Evolutionary conservation across 64 coral and sea anemone species (phyloP).

Genomic region (Dendronephthya gigantea): DNA sequence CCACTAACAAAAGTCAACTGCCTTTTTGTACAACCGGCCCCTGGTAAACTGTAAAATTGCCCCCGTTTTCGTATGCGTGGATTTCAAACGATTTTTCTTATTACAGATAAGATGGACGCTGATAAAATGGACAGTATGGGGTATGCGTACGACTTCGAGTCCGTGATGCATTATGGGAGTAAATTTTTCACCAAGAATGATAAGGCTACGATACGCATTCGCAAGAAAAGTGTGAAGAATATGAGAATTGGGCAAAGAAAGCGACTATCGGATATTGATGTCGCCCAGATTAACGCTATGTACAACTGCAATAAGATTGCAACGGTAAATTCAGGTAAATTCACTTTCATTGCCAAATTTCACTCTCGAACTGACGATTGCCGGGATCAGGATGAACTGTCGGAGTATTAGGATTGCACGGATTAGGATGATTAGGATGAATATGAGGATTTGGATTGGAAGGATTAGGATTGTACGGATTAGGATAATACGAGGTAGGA

Average conservation of each 20-base stretch:
- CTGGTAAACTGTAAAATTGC: no score
- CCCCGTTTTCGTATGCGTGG: no score
- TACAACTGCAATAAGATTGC: conserved; percentile 79
- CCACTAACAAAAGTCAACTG: no score
- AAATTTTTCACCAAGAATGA: conserved; percentile 86
- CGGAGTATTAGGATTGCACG: no score
- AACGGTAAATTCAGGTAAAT: conserved; percentile 63
- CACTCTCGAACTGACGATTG: background rate
- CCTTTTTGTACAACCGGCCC: no score
- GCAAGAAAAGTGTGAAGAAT: conserved; percentile 48
- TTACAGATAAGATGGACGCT: conserved; percentile 66
- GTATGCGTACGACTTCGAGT: conserved; percentile 81
- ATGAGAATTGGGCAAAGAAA: conserved; percentile 78
- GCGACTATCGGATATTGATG: conserved; percentile 68
- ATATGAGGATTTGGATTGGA: no score
- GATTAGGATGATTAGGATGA: no score
- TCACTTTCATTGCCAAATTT: background rate
- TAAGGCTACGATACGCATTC: conserved; percentile 65
- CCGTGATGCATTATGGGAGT: conserved; percentile 91
- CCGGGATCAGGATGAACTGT: no score
- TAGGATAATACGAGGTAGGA: no score
- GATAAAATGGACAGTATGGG: conserved; percentile 71
- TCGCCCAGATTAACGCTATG: conserved; percentile 87
- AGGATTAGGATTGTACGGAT: no score
- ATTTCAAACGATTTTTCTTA: background rate